Conservation (phyloP, 2,797 vertebrate genomes). For the Hafferia zeledoni region DNA sequence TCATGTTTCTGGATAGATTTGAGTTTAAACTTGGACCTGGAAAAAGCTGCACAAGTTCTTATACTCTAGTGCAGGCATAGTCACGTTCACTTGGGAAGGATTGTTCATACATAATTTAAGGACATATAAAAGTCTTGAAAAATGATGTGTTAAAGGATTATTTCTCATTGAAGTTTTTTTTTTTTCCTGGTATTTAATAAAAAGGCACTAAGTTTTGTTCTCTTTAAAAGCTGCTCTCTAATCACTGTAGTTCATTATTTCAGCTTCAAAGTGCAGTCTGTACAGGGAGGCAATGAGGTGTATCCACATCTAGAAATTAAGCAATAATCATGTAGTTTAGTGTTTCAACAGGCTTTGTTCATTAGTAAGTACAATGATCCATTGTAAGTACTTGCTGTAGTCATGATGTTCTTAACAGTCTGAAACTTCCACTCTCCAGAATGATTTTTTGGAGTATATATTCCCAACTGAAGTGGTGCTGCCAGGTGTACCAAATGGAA, state of each 20-base stretch:
- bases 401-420: slow-evolving; percentile 37
- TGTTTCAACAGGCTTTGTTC: slow-evolving; percentile 62
- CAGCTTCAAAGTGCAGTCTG: slow-evolving; percentile 56
- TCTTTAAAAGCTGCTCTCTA: slow-evolving; percentile 46
- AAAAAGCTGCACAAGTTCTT: not conserved
- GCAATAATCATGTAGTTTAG: slow-evolving; percentile 62
- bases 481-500: not conserved
- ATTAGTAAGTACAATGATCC: slow-evolving; percentile 63
- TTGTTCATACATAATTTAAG: slow-evolving; percentile 12
- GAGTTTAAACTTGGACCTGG: not conserved
- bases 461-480: not conserved
- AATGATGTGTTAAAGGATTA: slow-evolving; percentile 12
- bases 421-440: slow-evolving; percentile 25
- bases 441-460: not conserved
- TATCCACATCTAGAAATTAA: slow-evolving; percentile 68
- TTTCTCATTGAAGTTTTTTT: not conserved
- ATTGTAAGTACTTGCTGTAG: slow-evolving; percentile 53
- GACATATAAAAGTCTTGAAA: not conserved
- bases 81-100: not conserved
- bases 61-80: not conserved
- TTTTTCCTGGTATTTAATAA: not conserved
- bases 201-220: slow-evolving; percentile 39
- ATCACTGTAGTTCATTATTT: slow-evolving; percentile 62
- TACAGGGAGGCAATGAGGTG: slow-evolving; percentile 56
- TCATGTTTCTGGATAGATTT: not conserved